Conservation (phyloP, 2,888 invertebrate genomes). For the Agrochola circellaris region DNA sequence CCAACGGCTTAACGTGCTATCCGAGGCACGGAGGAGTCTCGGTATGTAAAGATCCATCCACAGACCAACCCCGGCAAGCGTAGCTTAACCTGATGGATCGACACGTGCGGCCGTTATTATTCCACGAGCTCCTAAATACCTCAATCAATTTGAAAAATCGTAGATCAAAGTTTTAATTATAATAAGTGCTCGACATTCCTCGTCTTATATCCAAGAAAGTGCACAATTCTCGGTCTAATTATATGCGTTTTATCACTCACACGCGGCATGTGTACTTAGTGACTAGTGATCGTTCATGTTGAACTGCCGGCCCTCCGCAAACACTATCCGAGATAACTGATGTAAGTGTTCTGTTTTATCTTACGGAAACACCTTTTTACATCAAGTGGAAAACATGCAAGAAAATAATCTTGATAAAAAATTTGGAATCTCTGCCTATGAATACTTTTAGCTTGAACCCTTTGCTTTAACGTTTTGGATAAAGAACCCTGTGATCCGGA, state of each 20-base stretch:
- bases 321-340: constrained; percentile 49
- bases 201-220: not conserved
- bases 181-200: not conserved
- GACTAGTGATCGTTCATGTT: constrained; percentile 37
- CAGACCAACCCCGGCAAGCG: no score
- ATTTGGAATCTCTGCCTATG: not conserved
- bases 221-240: constrained; percentile 35
- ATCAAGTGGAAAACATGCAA: not conserved
- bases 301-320: constrained; percentile 9
- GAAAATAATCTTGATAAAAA: not conserved
- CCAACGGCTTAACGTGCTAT: no score
- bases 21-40: no score
- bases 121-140: no score
- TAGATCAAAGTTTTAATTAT: no score
- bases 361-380: constrained; percentile 6
- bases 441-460: not conserved
- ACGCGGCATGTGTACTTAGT: not conserved
- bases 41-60: no score
- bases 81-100: no score
- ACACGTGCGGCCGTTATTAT: no score
- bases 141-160: no score
- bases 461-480: no score
- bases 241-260: constrained; percentile 49
- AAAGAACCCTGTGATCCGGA: no score
- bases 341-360: constrained; percentile 38